Conservation (phyloP, 2,888 invertebrate species). For the Troilus luridus region DNA sequence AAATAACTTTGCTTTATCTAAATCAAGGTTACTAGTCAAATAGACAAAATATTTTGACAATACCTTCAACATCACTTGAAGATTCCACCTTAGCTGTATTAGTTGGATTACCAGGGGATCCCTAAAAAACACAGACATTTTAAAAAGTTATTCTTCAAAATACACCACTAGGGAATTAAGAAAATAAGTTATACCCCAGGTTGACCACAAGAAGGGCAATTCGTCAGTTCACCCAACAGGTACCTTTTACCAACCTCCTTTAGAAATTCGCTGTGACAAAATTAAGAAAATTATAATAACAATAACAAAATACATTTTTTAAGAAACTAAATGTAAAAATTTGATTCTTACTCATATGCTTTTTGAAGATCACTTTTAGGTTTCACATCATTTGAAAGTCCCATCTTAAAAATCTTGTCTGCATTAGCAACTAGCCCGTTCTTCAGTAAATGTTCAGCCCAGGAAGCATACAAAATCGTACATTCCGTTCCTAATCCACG, state of each 20-base stretch:
- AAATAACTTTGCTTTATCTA: too few species aligned
- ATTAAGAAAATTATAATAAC: background rate
- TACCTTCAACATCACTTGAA: constrained; percentile 26
- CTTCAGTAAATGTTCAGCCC: constrained; percentile 90
- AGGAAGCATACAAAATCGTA: constrained; percentile 88
- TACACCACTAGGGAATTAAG: background rate
- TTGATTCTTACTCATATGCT: constrained; percentile 80
- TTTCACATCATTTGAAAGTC: constrained; percentile 82
- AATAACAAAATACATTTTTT: background rate
- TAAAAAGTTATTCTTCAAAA: background rate
- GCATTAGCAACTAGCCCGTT: constrained; percentile 86
- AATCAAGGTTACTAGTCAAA: background rate
- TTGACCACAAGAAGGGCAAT: background rate
- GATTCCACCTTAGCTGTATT: background rate
- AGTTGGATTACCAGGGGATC: background rate
- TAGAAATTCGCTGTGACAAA: constrained; percentile 44
- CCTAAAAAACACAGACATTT: background rate
- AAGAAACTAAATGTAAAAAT: background rate
- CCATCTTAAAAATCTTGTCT: constrained; percentile 84
- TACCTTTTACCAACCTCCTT: constrained; percentile 47
- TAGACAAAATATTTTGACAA: background rate
- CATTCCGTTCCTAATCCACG: constrained; percentile 86
- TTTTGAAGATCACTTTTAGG: constrained; percentile 83
- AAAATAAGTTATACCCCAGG: background rate
- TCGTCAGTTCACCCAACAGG: constrained; percentile 20